These are phyloP conservation scores for Halcyon smyrnensis DNA, from an alignment of 2,797 vertebrate genomes.

Conservation along the genomic window DNA sequence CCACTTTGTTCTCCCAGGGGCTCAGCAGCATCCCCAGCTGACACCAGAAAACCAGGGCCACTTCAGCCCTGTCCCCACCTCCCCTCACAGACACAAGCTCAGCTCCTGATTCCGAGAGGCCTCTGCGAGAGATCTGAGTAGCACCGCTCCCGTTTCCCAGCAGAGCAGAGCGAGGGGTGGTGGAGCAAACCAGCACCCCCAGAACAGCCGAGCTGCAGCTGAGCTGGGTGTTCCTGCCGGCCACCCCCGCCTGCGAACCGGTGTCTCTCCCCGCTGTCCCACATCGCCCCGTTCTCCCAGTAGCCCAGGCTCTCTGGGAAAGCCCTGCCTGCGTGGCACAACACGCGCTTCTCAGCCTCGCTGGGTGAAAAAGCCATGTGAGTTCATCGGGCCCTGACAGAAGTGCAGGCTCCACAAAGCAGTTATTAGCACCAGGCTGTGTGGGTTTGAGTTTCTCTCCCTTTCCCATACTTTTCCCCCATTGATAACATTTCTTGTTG, in stretches of 20 bases:
- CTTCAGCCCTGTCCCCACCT: background rate
- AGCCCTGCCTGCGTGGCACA: background rate
- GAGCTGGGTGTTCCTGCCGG: background rate
- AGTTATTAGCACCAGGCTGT: constrained; percentile 67
- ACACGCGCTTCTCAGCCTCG: background rate
- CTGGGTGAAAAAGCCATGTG: background rate
- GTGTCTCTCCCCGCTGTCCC: background rate
- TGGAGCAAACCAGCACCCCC: background rate
- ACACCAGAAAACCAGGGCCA: background rate
- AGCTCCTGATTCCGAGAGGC: background rate
- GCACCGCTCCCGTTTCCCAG: background rate
- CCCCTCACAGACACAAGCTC: background rate
- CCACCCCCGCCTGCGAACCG: background rate
- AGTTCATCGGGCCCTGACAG: constrained; percentile 45
- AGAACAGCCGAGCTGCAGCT: background rate
- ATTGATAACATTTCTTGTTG: constrained; percentile 59
- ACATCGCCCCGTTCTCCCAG: background rate
- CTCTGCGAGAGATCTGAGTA: background rate
- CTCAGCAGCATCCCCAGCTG: background rate
- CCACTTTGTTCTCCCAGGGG: background rate
- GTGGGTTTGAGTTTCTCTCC: constrained; percentile 64
- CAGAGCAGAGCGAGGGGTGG: background rate
- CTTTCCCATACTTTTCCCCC: constrained; percentile 76
- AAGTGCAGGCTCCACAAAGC: constrained; percentile 54
- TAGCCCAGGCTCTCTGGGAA: background rate